phyloP scores from a whole-genome alignment of 2,888 invertebrate species.

The Arge pagana region DNA sequence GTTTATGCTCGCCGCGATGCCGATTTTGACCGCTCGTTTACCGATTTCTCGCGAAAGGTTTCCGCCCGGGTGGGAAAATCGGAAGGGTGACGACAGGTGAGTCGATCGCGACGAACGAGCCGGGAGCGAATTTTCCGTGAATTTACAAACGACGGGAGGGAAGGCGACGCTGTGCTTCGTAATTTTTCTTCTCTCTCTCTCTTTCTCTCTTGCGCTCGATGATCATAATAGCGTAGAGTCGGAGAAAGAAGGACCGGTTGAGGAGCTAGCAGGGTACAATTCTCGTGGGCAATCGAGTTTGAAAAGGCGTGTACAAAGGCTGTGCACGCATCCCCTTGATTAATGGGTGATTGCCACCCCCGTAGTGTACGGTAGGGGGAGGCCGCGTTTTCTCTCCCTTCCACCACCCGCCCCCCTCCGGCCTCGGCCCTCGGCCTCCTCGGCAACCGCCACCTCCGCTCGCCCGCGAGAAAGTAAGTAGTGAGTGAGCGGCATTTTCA shows the following conservation, averaged over 20 bases:
- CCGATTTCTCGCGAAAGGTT: too few relatives aligned
- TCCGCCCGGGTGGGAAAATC: too few relatives aligned
- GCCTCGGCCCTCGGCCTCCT: constrained; percentile 29
- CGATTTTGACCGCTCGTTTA: too few relatives aligned
- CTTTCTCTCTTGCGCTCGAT: not conserved
- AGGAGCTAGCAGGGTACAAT: too few relatives aligned
- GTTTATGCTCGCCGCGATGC: too few relatives aligned
- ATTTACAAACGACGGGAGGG: too few relatives aligned
- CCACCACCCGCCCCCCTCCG: constrained; percentile 34
- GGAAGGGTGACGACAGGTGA: too few relatives aligned
- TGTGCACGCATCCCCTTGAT: constrained; percentile 38
- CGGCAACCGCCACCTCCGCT: constrained; percentile 29
- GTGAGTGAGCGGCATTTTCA: constrained; percentile 51
- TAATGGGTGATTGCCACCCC: constrained; percentile 42
- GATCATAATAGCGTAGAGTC: not conserved
- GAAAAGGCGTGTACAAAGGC: constrained; percentile 21
- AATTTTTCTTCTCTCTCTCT: not conserved
- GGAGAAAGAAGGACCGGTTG: too few relatives aligned
- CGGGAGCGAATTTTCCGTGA: too few relatives aligned
- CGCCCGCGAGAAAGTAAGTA: constrained; percentile 47
- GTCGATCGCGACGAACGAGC: too few relatives aligned
- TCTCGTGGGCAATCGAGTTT: constrained; percentile 17
- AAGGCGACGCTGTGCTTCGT: too few relatives aligned
- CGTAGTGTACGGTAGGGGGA: constrained; percentile 13
- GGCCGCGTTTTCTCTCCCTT: constrained; percentile 29